Evolutionary conservation across 2,888 invertebrate species (phyloP).

Genomic region (Orchesella flavescens): DNA sequence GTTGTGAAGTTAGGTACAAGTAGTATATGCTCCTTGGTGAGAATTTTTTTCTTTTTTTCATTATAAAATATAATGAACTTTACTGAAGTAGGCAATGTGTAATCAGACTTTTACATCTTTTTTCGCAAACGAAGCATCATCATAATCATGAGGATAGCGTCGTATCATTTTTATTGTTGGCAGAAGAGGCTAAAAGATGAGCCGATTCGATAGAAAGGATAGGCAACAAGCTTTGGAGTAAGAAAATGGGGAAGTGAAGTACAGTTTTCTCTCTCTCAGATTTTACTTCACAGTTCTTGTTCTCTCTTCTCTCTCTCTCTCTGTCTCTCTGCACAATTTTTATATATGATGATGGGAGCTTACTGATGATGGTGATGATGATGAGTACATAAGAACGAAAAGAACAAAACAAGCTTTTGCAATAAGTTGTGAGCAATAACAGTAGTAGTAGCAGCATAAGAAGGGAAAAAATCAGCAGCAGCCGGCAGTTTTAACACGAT

Average conservation of each 20-base stretch:
- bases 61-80: not conserved
- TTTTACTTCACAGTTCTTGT: not conserved
- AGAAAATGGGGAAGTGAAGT: not conserved
- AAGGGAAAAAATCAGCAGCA: not conserved
- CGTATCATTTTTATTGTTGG: not conserved
- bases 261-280: not conserved
- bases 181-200: not conserved
- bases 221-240: not conserved
- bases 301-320: not conserved
- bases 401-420: conserved; percentile 26
- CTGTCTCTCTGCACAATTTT: not conserved
- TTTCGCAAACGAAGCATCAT: not conserved
- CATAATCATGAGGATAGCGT: too few species aligned
- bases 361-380: conserved; percentile 10
- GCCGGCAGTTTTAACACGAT: conserved; percentile 11
- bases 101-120: not conserved
- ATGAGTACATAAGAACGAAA: conserved; percentile 6
- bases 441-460: not conserved
- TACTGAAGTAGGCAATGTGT: not conserved
- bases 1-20: too few species aligned
- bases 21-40: not conserved
- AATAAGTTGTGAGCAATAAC: not conserved
- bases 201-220: not conserved
- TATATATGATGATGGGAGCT: not conserved
- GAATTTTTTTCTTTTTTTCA: not conserved